Conservation (phyloP, 2,888 invertebrate genomes). For the Spilarctia lutea region DNA sequence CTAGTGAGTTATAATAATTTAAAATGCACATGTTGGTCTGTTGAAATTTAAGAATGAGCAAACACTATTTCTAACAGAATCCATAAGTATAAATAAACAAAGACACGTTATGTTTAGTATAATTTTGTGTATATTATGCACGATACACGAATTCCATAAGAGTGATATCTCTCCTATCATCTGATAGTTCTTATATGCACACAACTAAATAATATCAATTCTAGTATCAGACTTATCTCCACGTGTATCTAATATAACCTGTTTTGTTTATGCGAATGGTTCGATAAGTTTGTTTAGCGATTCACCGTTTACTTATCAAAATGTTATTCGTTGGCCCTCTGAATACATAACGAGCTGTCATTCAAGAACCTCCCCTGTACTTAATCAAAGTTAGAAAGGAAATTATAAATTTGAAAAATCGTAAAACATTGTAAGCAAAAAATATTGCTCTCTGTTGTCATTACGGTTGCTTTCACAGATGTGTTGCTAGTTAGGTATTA, state of each 20-base stretch:
- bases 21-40: neutral
- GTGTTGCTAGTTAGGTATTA: neutral
- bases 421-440: neutral
- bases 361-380: neutral
- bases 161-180: neutral
- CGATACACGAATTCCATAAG: neutral
- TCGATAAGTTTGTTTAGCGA: neutral
- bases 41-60: neutral
- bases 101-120: neutral
- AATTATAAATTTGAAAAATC: neutral
- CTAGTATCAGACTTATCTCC: neutral
- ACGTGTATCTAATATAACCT: slow-evolving; percentile 2
- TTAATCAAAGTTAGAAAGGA: neutral
- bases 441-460: neutral
- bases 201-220: neutral
- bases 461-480: neutral
- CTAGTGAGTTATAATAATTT: neutral
- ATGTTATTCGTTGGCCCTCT: neutral
- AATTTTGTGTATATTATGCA: neutral
- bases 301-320: neutral
- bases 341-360: neutral
- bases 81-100: neutral
- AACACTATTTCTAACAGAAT: neutral
- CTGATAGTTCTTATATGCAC: neutral
- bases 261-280: neutral